Base-by-base conservation (phyloP, 2,113 vertebrate species). In the Bujurquina vittata region DNA sequence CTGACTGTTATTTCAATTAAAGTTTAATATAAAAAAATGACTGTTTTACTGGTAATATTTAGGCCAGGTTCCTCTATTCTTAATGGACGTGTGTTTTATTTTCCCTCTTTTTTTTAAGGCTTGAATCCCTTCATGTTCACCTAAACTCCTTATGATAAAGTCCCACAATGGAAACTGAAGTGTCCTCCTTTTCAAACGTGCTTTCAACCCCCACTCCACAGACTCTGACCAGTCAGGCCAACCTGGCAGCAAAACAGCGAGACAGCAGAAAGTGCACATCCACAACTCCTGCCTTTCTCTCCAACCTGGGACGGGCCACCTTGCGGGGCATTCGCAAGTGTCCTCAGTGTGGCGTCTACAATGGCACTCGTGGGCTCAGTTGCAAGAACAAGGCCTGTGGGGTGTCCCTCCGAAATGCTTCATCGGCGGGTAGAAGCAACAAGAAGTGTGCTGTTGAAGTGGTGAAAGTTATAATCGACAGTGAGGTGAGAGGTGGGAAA, bases 371-470 rank as follows among this genome's bases (percentile, higher is more conserved):
- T 0, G 98, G 98, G 2, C 94, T 99, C 52, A 97, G 97, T 94
- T 99, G 98, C 95, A 99, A 99, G 94, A 99, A 98, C 95, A 97
- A 97, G 88, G 96, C 89, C 0, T 99, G 98, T 0, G 97, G 97
- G 2, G 91, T 97, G 0, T 94, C 97, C 15, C 97, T 99, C 90
- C 94, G 97, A 1, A 95, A 93, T 0, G 96, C 96, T 1, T 31
- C 88, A 0, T 62, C 77, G 0, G 79, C 26, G 1, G 49, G 65
- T 7, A 62, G 87, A 43, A 87, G n/a, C 94, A 15, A 73, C 49
- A 95, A 89, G 84, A 95, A 84, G 43, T 93, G 95, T 0, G 29
- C 86, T 0, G 46, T 93, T 1, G 96, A 97, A 35, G 97, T 96
- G 31, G 96, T 99, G 84, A 96, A 91, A 7, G 87, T 99, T 77